Percentiles rank a stretch among this genome's conserved stretches.
Evolutionary conservation across 2,113 vertebrate species (phyloP).

Genomic region (Orthonyx spaldingii): DNA sequence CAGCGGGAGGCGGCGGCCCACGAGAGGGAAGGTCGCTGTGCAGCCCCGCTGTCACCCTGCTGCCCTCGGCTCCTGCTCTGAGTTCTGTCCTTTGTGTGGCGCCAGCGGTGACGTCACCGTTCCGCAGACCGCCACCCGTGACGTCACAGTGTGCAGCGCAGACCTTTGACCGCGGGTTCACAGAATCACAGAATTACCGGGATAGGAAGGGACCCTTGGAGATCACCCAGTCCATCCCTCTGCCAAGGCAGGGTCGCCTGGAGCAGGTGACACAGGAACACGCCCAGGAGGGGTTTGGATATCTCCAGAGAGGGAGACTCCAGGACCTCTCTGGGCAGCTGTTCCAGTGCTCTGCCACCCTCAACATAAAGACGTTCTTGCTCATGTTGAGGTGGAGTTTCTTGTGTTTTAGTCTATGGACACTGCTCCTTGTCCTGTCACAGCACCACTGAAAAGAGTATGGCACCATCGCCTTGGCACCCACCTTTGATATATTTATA

Average conservation of each 20-base stretch:
- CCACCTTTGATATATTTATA: background rate
- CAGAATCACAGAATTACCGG: background rate
- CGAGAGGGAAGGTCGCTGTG: background rate
- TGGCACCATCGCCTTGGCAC: background rate
- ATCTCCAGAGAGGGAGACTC: background rate
- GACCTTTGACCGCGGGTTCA: background rate
- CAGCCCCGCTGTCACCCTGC: no score
- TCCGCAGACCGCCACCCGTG: rapidly evolving
- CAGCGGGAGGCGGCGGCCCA: rapidly evolving
- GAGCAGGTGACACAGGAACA: background rate
- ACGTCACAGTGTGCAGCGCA: rapidly evolving
- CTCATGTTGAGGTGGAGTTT: background rate
- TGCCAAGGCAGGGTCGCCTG: background rate
- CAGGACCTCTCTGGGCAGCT: rapidly evolving
- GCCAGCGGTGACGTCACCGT: rapidly evolving
- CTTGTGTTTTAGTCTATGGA: background rate
- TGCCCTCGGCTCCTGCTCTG: background rate
- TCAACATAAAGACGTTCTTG: background rate
- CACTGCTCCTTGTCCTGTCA: background rate
- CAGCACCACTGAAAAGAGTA: no score
- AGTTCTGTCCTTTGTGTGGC: background rate
- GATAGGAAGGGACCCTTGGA: background rate
- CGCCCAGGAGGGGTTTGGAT: background rate
- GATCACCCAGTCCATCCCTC: background rate
- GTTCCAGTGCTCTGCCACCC: background rate